Conservation (phyloP, 2,888 invertebrate species). For the Cheiracanthium punctorium region DNA sequence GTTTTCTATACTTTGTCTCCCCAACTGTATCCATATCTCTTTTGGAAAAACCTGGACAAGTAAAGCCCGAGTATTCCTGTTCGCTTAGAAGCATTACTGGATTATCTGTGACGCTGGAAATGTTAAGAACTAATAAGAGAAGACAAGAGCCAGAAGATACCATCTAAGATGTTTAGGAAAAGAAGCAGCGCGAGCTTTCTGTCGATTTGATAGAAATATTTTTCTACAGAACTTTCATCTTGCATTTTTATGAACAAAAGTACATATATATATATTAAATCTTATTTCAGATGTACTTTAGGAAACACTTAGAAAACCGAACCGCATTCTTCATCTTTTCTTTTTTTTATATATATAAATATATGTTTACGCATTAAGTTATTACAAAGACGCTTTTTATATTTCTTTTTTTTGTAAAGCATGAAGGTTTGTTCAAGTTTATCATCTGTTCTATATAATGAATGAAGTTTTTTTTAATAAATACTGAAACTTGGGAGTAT, state of each 20-base stretch:
- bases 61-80: constrained; percentile 30
- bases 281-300: no score
- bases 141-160: constrained; percentile 52
- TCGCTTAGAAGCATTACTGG: constrained; percentile 35
- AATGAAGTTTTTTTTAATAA: no score
- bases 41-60: constrained; percentile 41
- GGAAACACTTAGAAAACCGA: no score
- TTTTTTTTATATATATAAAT: no score
- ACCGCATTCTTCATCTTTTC: no score
- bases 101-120: constrained; percentile 33
- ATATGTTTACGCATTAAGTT: no score
- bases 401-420: no score
- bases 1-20: constrained; percentile 7
- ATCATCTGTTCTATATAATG: no score
- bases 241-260: not conserved
- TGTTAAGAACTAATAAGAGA: constrained; percentile 33
- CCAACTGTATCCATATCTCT: constrained; percentile 47
- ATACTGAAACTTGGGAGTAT: no score
- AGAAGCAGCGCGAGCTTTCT: not conserved
- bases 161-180: constrained; percentile 37
- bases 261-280: no score
- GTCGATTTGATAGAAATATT: not conserved
- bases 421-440: no score
- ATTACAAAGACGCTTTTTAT: no score
- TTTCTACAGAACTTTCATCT: not conserved